These are phyloP conservation scores for Malachius bipustulatus DNA, from an alignment of 2,888 invertebrate species.

Conservation along the genomic window DNA sequence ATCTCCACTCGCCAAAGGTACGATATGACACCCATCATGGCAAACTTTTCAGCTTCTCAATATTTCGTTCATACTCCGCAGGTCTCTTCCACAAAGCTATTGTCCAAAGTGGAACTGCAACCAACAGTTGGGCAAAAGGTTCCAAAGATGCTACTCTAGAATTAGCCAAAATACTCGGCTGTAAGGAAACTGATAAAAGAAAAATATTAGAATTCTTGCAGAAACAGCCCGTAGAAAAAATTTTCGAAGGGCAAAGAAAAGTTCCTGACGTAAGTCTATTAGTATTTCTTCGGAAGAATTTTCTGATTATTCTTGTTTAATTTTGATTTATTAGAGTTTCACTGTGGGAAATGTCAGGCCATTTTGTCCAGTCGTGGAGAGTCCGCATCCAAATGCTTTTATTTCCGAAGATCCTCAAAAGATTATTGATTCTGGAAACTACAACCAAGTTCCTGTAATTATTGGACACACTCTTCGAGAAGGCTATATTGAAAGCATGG, in stretches of 20 bases:
- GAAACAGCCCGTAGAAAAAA: neutral
- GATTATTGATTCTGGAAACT: neutral
- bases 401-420: neutral
- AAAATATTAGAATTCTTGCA: neutral
- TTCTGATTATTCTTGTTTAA: no score
- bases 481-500: no score
- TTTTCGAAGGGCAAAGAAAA: neutral
- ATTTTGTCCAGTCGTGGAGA: neutral
- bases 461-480: neutral
- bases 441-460: constrained; percentile 1
- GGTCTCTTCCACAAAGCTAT: no score
- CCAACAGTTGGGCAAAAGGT: no score
- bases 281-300: no score
- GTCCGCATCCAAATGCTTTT: no score
- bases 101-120: no score
- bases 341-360: neutral
- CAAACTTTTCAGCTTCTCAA: no score
- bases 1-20: no score
- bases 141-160: no score
- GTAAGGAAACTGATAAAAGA: neutral
- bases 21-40: no score
- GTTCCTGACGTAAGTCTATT: neutral
- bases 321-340: neutral
- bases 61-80: no score
- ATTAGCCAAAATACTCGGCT: neutral